Base-by-base conservation (phyloP, 2,113 vertebrate species). In the Camelus bactrianus region DNA sequence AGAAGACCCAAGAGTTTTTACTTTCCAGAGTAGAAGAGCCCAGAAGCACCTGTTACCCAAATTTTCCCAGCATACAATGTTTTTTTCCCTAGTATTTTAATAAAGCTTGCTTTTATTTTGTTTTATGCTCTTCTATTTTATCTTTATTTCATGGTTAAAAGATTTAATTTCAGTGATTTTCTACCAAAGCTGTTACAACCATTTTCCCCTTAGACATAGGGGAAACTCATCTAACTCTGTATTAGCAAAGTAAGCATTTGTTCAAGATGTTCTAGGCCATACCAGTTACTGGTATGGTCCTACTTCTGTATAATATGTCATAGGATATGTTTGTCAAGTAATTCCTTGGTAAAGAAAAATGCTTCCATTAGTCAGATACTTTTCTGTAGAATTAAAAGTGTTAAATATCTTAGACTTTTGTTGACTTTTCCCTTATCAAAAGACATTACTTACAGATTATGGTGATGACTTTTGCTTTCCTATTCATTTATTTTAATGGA, bases 151-250 rank as follows among this genome's bases (percentile, higher is more conserved):
- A 22, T 14, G 60, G 62, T 62, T 76, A 65, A 48, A 81, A 96
- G 70, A 69, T 72, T 97, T 89, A 48, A 81, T 92, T 81, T 94
- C 52, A 86, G 1, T 92, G 70, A 22, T 81, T 85, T 76, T 80
- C 65, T 88, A 73, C 62, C 77, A 54, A 65, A 91, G 20, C 14
- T 77, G 3, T 92, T 94, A 26, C 17, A 86, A 58, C 35, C 19
- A 30, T 46, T 91, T 92, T 77, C 10, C 56, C 15, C 8, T 91
- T 70, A 88, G 67, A 69, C 30, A 26, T 69, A n/a, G 24, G 81
- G 38, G 20, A 83, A 79, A 48, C 11, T 91, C 42, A 22, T 38
- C 28, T 52, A 92, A 75, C 24, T 82, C 67, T 93, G 77, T 92
- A 69, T 89, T 64, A 35, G 28, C 72, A 93, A 69, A 95, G 79